Conservation (phyloP, 2,797 vertebrate species). For the Scolopax bukidnonensis region DNA sequence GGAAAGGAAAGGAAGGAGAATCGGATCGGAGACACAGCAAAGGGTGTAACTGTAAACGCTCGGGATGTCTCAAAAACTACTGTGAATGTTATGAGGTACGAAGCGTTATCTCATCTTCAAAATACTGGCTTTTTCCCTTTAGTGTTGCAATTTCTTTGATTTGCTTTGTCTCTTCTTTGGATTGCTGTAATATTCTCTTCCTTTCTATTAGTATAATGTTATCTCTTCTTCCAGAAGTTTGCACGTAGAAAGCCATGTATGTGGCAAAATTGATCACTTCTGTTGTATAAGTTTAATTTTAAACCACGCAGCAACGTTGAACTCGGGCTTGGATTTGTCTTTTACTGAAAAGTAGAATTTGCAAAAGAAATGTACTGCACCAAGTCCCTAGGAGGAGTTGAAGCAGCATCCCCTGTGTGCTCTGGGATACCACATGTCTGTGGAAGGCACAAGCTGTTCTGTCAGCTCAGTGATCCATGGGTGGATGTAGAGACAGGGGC, state of each 20-base stretch:
- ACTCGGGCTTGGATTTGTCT: not conserved
- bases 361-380: not conserved
- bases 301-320: not conserved
- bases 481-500: not conserved
- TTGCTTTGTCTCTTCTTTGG: not conserved
- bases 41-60: constrained; percentile 98
- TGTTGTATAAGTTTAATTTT: not conserved
- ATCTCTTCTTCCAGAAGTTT: not conserved
- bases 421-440: not conserved
- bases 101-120: not conserved
- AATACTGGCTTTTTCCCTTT: not conserved
- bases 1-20: constrained; percentile 97
- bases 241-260: not conserved
- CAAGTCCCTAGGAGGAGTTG: not conserved
- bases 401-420: not conserved
- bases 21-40: constrained; percentile 97
- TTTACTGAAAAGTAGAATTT: not conserved
- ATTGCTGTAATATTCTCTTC: not conserved
- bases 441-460: not conserved
- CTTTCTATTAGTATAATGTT: not conserved
- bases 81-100: constrained; percentile 98
- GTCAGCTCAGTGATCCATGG: not conserved
- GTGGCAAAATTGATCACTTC: not conserved
- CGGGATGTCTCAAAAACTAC: constrained; percentile 98
- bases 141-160: not conserved